These are phyloP conservation scores for Tineola bisselliella DNA, from an alignment of 2,888 invertebrate species.

Conservation along the genomic window DNA sequence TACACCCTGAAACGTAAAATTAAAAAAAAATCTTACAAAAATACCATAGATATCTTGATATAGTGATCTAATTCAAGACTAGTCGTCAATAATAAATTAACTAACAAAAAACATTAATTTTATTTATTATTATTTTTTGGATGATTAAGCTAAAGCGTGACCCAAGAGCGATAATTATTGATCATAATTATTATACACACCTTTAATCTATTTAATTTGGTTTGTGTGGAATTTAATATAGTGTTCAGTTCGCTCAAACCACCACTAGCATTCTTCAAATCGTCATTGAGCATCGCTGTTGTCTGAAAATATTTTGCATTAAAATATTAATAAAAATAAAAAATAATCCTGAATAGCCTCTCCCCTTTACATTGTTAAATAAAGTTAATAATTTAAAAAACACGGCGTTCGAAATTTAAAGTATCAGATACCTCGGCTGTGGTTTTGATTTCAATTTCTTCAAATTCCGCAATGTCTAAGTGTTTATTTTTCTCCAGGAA, in stretches of 20 bases:
- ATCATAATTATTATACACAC: constrained; percentile 39
- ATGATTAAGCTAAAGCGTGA: background rate
- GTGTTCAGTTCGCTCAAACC: constrained; percentile 84
- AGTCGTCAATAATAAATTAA: no score
- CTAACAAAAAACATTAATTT: no score
- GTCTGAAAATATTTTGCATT: constrained; percentile 33
- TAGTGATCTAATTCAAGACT: no score
- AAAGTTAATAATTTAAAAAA: no score
- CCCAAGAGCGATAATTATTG: no score
- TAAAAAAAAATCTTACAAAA: background rate
- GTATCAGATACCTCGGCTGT: constrained; percentile 23
- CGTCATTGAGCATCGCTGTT: constrained; percentile 65
- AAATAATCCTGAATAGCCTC: background rate
- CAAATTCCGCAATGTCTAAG: constrained; percentile 60
- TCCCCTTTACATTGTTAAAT: no score
- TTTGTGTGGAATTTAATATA: constrained; percentile 83
- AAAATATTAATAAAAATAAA: constrained; percentile 15
- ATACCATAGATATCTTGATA: no score
- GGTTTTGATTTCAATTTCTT: constrained; percentile 58
- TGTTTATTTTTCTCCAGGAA: constrained; percentile 69
- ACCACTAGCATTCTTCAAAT: constrained; percentile 73
- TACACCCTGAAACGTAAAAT: constrained; percentile 67
- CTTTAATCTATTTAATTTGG: constrained; percentile 86
- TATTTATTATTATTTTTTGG: no score
- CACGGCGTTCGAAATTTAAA: no score